These are phyloP conservation scores for Phoebastria nigripes DNA, from an alignment of 2,797 vertebrate genomes.

Conservation along the genomic window DNA sequence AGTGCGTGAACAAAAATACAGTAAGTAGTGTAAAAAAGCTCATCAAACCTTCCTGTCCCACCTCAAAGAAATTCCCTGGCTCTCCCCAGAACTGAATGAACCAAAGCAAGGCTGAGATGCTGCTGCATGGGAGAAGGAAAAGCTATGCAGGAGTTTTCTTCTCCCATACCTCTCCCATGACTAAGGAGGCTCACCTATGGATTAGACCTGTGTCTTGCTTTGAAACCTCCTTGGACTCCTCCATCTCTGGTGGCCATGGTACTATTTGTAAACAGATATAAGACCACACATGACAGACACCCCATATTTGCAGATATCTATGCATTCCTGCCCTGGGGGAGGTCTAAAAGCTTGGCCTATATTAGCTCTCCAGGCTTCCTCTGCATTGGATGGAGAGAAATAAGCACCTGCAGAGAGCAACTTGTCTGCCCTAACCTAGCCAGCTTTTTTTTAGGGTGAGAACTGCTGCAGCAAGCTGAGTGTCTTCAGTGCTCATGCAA, in stretches of 20 bases:
- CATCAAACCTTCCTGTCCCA: background rate
- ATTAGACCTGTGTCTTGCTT: background rate
- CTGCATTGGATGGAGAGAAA: background rate
- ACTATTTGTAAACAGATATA: background rate
- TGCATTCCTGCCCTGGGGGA: background rate
- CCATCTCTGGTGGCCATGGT: background rate
- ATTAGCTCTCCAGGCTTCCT: background rate
- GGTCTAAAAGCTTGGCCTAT: background rate
- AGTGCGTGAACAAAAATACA: background rate
- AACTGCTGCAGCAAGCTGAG: background rate
- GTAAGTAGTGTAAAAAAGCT: background rate
- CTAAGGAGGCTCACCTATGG: background rate
- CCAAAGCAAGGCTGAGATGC: background rate
- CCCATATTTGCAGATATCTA: background rate
- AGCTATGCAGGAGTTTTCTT: background rate
- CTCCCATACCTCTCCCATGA: background rate
- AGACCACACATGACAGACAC: background rate
- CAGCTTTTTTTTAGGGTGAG: background rate
- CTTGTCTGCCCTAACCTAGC: background rate
- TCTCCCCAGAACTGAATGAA: background rate
- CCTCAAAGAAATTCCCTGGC: background rate
- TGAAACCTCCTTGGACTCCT: background rate
- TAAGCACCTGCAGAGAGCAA: background rate
- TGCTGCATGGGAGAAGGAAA: background rate
- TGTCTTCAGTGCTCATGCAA: background rate